These are phyloP conservation scores for Diplazon laetatorius DNA, from an alignment of 2,888 invertebrate species.

Conservation along the genomic window DNA sequence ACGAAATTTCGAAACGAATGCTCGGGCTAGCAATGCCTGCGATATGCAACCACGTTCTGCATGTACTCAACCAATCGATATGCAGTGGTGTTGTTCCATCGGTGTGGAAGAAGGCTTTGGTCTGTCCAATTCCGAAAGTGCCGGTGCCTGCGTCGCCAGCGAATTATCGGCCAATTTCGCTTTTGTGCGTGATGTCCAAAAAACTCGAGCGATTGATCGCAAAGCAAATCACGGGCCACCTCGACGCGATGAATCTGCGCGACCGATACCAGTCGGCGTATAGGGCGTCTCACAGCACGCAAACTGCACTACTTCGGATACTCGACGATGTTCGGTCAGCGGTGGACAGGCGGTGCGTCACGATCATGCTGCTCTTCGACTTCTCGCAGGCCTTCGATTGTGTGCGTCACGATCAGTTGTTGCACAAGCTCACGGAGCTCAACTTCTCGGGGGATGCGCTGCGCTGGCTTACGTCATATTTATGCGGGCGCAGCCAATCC, in stretches of 20 bases:
- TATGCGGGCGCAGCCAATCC: background rate
- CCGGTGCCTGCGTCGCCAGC: background rate
- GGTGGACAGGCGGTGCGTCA: background rate
- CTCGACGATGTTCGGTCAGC: background rate
- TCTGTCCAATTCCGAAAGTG: background rate
- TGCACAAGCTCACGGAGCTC: background rate
- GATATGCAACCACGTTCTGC: background rate
- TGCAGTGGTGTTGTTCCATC: background rate
- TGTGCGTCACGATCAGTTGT: background rate
- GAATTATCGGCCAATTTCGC: background rate
- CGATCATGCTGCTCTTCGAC: background rate
- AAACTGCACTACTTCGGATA: background rate
- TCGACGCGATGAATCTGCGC: background rate
- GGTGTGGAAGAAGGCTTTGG: background rate
- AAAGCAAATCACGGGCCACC: background rate
- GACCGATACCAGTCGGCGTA: background rate
- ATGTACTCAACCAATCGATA: background rate
- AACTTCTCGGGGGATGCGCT: background rate
- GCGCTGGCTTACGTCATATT: background rate
- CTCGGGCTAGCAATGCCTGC: background rate
- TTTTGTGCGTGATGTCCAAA: background rate
- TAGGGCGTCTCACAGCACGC: background rate
- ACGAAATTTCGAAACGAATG: background rate
- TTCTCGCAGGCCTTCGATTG: constrained; percentile 1
- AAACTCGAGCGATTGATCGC: background rate